Base-by-base conservation (phyloP, 1,140 invertebrate species). In the Rhyzopertha dominica region DNA sequence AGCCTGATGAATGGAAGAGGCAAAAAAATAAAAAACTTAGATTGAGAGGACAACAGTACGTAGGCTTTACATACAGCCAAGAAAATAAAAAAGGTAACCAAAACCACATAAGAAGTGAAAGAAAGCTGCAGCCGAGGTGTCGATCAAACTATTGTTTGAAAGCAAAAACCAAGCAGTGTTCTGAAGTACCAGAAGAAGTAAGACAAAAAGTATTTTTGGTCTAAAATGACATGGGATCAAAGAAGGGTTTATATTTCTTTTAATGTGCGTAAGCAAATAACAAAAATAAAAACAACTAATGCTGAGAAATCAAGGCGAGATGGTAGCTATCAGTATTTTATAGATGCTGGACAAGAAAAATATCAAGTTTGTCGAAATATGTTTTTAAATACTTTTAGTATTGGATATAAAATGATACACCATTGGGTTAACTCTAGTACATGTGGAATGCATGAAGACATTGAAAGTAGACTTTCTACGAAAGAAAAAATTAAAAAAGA, bases 191-290 rank as follows among this genome's bases (percentile, higher is more conserved):
- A 12, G 22, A 39, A 3, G n/a, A 1, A 7, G 26, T 30, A 31
- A 42, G 39, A 9, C 9, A 20, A 12, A 2, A 43, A 35, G n/a
- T 43, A 14, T 43, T 43, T 43, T 35, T 43, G 41, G 19, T 23
- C 20, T 16, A 17, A 20, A 8, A 28, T 43, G 22, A 12, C 17
- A 25, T 36, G 41, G 41, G 28, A 30, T 19, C 14, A 17, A 44
- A 22, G 24, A n/a, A 16, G 13, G 20, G n/a, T 28, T 16, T n/a
- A 42, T 16, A 12, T 14, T 25, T 12, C n/a, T 34, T 8, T 5
- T 34, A 28, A n/a, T 17, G 13, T 20, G 23, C n/a, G 35, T 4
- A 14, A 35, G 19, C 13, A 12, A 14, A 32, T n/a, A n/a, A n/a
- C n/a, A n/a, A n/a, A n/a, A n/a, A n/a, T n/a, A n/a, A n/a, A n/a